Evolutionary conservation across 2,888 invertebrate genomes (phyloP).

Genomic region (Drosophila antonietae): DNA sequence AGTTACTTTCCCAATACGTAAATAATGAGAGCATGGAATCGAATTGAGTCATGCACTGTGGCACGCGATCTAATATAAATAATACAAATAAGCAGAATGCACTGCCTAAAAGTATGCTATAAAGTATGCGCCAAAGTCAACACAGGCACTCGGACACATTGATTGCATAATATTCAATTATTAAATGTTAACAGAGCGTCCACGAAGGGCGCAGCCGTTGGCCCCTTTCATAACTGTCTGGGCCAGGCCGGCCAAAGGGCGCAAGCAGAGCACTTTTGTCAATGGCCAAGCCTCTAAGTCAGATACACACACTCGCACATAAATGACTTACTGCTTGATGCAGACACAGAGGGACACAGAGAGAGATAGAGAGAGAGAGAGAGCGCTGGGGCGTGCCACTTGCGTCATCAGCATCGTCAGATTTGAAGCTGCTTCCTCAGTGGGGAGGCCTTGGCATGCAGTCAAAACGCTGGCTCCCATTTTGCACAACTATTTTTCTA

Average conservation of each 20-base stretch:
- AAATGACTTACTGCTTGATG: slow-evolving; percentile 66
- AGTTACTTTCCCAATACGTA: background rate
- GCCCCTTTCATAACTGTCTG: slow-evolving; percentile 67
- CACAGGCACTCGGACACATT: slow-evolving; percentile 48
- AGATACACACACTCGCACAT: slow-evolving; percentile 45
- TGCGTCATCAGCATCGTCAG: slow-evolving; percentile 71
- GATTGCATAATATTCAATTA: slow-evolving; percentile 75
- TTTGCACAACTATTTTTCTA: slow-evolving; percentile 73
- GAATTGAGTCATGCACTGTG: background rate
- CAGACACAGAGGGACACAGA: slow-evolving; percentile 34
- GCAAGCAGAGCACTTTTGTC: slow-evolving; percentile 68
- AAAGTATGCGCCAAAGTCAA: slow-evolving; percentile 50
- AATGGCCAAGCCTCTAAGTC: slow-evolving; percentile 72
- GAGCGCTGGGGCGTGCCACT: slow-evolving; percentile 45
- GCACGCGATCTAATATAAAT: slow-evolving; percentile 42
- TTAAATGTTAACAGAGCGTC: slow-evolving; percentile 57
- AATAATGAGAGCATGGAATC: background rate
- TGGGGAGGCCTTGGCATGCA: slow-evolving; percentile 74
- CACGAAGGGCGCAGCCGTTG: slow-evolving; percentile 8
- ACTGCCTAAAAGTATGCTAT: slow-evolving; percentile 56
- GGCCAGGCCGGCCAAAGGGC: slow-evolving; percentile 38
- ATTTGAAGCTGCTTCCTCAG: slow-evolving; percentile 52
- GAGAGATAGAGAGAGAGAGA: slow-evolving; percentile 26
- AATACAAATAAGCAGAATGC: slow-evolving; percentile 40
- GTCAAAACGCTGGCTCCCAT: slow-evolving; percentile 71